Base-by-base conservation (phyloP, 2,888 invertebrate species). In the Bombyx huttoni region DNA sequence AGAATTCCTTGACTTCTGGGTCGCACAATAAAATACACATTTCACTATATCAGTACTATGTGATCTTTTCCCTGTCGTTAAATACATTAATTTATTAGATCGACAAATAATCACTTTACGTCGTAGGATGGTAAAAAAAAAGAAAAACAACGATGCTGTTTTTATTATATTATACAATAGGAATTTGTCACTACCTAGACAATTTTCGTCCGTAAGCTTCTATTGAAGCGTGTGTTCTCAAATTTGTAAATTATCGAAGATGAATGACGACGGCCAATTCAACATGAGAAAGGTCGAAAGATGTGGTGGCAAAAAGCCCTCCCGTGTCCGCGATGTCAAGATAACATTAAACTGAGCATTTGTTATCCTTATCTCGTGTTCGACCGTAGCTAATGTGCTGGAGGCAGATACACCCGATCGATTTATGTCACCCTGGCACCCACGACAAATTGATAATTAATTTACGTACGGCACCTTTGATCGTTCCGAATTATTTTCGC, bases 381-480 rank as follows among this genome's bases (percentile, higher is more conserved):
- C 68, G 79, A 82, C 82, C 87, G 86, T 88, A 80, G 86, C 86
- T 86, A 85, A 87, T 87, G 85, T 79, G 86, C 78, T 76, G 80
- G 76, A 75, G 80, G 77, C 78, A 72, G 83, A 81, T 81, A 83
- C 75, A 77, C 73, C 69, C 79, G 86, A 85, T 86, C 85, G 86
- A 87, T 87, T 86, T 86, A 86, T 86, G 87, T 87, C 84, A 79
- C 78, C 75, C 75, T 78, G 82, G 82, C 83, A 83, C 79, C 85
- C 87, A 85, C 79, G 85, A 88, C 88, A 85, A 88, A 88, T 88
- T 87, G 85, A 80, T 86, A 87, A 87, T 87, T 88, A 88, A 87
- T 87, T 87, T 84, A 77, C 77, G 76, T 70, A 73, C 74, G 73
- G 69, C 61, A 68, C 73, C 76, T 87, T 87, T 88, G 87, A 88